A percentile compares a stretch with the other conserved stretches of the same genome.
phyloP scores from a whole-genome alignment of 92 coral and sea anemone species.

The Micromussa lordhowensis region DNA sequence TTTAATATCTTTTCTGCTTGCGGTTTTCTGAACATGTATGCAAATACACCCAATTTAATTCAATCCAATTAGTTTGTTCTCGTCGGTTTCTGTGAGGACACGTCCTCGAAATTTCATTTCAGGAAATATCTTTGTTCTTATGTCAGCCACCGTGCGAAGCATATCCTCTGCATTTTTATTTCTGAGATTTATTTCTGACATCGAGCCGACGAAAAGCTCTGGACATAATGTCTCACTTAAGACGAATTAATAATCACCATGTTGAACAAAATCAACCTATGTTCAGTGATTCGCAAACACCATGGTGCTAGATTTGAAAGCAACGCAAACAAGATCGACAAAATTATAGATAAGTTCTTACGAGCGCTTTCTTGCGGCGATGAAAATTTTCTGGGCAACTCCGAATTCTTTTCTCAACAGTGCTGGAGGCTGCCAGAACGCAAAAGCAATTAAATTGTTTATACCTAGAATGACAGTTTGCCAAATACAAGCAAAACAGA shows the following conservation, averaged over 20 bases:
- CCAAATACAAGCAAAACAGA: background rate
- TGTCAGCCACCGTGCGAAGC: background rate
- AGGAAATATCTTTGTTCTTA: constrained; percentile 20
- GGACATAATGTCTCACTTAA: background rate
- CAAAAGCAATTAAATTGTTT: background rate
- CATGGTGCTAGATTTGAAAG: background rate
- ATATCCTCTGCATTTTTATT: background rate
- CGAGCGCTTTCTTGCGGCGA: background rate
- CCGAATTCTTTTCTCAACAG: background rate
- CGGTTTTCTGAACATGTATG: constrained; percentile 16
- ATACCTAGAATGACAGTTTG: background rate
- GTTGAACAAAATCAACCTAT: background rate
- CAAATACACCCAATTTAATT: background rate
- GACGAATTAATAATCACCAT: background rate
- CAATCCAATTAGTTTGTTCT: background rate
- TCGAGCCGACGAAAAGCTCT: background rate
- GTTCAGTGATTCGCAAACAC: background rate
- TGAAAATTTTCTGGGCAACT: background rate
- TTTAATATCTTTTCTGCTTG: constrained; percentile 11
- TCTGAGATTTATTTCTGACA: background rate
- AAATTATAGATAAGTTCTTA: constrained; percentile 3
- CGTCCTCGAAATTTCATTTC: constrained; percentile 7
- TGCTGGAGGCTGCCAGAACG: background rate
- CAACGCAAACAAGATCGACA: background rate
- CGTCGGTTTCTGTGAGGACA: background rate